These are phyloP conservation scores for Petrocephalus schoutedeni DNA, from an alignment of 2,797 vertebrate species.

Conservation along the genomic window DNA sequence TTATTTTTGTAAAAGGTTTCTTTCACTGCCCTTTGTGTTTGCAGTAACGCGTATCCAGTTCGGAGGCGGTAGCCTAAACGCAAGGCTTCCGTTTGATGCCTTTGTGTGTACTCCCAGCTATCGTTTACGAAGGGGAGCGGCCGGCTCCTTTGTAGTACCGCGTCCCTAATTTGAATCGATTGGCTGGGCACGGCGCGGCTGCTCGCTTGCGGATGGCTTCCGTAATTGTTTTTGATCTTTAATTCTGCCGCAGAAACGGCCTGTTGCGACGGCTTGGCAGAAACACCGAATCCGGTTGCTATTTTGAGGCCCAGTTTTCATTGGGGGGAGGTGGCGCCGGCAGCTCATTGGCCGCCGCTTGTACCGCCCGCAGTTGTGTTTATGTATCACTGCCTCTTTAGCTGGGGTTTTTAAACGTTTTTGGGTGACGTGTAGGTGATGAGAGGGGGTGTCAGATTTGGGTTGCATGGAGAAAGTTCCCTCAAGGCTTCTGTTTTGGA, in stretches of 20 bases:
- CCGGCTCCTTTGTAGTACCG: background rate
- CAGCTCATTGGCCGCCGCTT: background rate
- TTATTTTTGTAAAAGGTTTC: background rate
- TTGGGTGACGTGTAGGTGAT: background rate
- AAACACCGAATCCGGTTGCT: background rate
- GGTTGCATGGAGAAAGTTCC: background rate
- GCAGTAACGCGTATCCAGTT: background rate
- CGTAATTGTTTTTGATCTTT: slow-evolving; percentile 20
- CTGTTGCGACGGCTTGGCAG: slow-evolving; percentile 16
- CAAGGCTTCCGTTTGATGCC: background rate
- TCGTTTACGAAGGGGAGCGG: background rate
- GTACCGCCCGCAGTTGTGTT: background rate
- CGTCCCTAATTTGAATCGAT: slow-evolving; percentile 12
- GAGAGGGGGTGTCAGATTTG: background rate
- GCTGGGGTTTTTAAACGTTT: background rate
- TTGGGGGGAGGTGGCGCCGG: background rate
- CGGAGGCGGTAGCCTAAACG: background rate
- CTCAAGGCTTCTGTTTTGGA: background rate
- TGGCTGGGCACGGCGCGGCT: background rate
- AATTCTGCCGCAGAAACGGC: slow-evolving; percentile 13
- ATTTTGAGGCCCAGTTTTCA: slow-evolving; percentile 1
- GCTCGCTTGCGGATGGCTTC: background rate
- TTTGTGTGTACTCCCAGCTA: slow-evolving; percentile 2
- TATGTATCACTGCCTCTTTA: background rate
- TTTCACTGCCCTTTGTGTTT: slow-evolving; percentile 3